Base-by-base conservation (phyloP, 2,888 invertebrate species). In the Choreutis nemorana region DNA sequence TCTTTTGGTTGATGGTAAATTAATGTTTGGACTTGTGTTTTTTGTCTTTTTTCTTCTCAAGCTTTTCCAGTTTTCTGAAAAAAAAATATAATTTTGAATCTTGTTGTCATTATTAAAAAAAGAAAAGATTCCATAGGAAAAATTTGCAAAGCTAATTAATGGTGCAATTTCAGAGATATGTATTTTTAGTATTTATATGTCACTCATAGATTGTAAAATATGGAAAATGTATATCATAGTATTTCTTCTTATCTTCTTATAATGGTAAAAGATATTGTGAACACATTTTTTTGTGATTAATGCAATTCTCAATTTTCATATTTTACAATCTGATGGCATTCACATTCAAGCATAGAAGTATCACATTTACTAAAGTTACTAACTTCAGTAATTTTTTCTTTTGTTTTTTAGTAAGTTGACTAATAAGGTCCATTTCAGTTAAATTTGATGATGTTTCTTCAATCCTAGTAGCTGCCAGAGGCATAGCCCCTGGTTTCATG, bases 321-420 rank as follows among this genome's bases (percentile, higher is more conserved):
- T n/a, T n/a, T n/a, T n/a, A n/a, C n/a, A n/a, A n/a, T n/a, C n/a
- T n/a, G n/a, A n/a, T n/a, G n/a, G n/a, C n/a, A n/a, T n/a, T n/a
- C n/a, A n/a, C n/a, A n/a, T n/a, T n/a, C n/a, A n/a, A n/a, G n/a
- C n/a, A n/a, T n/a, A n/a, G n/a, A n/a, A n/a, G n/a, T n/a, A n/a
- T n/a, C n/a, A n/a, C n/a, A n/a, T n/a, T n/a, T n/a, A n/a, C n/a
- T n/a, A n/a, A n/a, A n/a, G n/a, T n/a, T 26, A 51, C 72, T 71
- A 80, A 89, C 89, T 88, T 94, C n/a, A 97, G 72, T 10, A 97
- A 67, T 51, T 92, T 93, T 46, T 92, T 87, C 65, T 97, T 97
- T 55, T 97, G 94, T 49, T 94, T 91, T 37, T 87, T 90, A 3
- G 89, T 87, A 9, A 97, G 66, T 1, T 91, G 88, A 56, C 91